These are phyloP conservation scores for Dysidea cf. avara DNA, from an alignment of 37 sponge, comb jelly and placozoan species.

Conservation along the genomic window DNA sequence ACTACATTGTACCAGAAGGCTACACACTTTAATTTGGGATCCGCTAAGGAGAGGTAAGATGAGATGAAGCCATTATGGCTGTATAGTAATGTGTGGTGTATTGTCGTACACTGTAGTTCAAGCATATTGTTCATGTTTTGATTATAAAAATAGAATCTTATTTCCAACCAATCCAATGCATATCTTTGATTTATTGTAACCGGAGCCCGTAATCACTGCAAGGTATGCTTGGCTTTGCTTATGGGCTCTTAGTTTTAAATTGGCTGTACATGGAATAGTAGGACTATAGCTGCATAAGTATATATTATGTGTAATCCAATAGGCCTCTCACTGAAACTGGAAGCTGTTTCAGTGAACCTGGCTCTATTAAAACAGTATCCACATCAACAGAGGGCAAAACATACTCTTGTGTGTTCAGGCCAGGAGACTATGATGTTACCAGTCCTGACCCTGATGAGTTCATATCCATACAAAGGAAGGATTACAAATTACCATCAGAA, in stretches of 20 bases:
- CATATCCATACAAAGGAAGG: constrained; percentile 39
- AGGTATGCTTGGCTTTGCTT: too few species aligned
- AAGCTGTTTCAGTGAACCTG: not conserved
- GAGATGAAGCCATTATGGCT: not conserved
- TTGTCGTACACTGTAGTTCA: not conserved
- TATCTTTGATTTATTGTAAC: too few species aligned
- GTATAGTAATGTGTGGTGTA: not conserved
- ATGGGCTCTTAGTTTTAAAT: too few species aligned
- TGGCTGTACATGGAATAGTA: too few species aligned
- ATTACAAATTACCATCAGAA: constrained; percentile 13
- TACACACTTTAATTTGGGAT: constrained; percentile 72
- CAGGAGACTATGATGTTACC: constrained; percentile 64
- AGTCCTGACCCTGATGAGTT: constrained; percentile 24
- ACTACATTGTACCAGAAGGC: constrained; percentile 58
- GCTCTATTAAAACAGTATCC: too few species aligned
- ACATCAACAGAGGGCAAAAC: too few species aligned
- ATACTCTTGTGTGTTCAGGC: constrained; percentile 62
- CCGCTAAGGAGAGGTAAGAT: constrained; percentile 43
- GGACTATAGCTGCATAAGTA: too few species aligned
- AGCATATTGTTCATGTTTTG: not conserved
- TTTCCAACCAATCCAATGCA: too few species aligned
- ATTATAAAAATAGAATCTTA: not conserved
- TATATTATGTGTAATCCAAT: too few species aligned
- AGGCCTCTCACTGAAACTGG: constrained; percentile 4
- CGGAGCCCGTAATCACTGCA: too few species aligned